Conservation (phyloP, 2,797 vertebrate genomes). For the Macropodus opercularis region DNA sequence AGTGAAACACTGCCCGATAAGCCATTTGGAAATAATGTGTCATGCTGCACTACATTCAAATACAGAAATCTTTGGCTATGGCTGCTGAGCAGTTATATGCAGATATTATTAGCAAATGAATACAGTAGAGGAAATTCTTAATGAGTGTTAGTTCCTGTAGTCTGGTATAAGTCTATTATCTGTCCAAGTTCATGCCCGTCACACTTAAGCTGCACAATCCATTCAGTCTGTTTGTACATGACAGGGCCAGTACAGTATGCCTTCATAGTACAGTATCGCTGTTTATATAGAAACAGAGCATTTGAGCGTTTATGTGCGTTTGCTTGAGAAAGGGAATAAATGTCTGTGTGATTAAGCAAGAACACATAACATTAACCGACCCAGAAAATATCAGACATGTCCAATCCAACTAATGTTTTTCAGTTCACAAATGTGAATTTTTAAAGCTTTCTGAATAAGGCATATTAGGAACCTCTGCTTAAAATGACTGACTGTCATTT, state of each 20-base stretch:
- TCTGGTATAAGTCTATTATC: constrained; percentile 5
- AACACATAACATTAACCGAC: constrained; percentile 5
- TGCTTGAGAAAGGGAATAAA: not conserved
- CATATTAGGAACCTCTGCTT: not conserved
- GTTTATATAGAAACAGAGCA: constrained; percentile 68
- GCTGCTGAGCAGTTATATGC: not conserved
- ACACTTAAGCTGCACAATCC: constrained; percentile 51
- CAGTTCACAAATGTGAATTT: too few species aligned
- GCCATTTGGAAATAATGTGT: not conserved
- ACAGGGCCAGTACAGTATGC: constrained; percentile 53
- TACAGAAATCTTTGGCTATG: not conserved
- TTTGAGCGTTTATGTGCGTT: constrained; percentile 17
- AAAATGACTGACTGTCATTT: not conserved
- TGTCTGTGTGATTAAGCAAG: constrained; percentile 11
- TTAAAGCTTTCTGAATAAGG: not conserved
- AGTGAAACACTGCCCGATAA: not conserved
- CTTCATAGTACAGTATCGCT: constrained; percentile 37
- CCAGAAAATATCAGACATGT: not conserved
- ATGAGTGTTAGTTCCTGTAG: constrained; percentile 7
- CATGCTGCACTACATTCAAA: not conserved
- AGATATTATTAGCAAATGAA: not conserved
- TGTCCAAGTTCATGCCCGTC: constrained; percentile 8
- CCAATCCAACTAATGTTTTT: not conserved
- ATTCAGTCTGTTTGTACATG: constrained; percentile 58
- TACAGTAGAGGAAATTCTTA: constrained; percentile 7